Evolutionary conservation across 2,113 vertebrate species (phyloP).

Genomic region (Petrocephalus microphthalmus): DNA sequence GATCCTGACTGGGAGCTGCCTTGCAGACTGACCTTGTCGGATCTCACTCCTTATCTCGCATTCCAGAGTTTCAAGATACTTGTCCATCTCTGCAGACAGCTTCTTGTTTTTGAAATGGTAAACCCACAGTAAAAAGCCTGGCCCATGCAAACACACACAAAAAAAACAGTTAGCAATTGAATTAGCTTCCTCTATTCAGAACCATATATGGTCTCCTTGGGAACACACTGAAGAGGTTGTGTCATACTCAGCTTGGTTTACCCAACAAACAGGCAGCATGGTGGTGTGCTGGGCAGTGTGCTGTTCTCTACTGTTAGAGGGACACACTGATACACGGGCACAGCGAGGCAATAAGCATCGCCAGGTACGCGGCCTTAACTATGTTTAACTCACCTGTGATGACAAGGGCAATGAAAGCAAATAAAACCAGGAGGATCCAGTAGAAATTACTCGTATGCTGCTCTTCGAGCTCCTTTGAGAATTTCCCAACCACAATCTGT

Average conservation of each 20-base stretch:
- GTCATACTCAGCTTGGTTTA: background rate
- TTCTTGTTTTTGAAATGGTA: slow-evolving; percentile 72
- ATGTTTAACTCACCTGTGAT: slow-evolving; percentile 63
- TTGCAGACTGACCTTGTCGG: slow-evolving; percentile 67
- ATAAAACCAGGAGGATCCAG: slow-evolving; percentile 59
- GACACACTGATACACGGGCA: background rate
- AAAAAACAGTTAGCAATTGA: background rate
- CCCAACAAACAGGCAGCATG: background rate
- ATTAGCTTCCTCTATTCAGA: background rate
- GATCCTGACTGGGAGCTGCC: background rate
- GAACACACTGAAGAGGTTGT: background rate
- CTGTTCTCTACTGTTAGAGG: background rate
- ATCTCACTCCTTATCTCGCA: slow-evolving; percentile 85
- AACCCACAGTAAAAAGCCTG: slow-evolving; percentile 44
- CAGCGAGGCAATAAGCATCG: background rate
- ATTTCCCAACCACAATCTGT: slow-evolving; percentile 72
- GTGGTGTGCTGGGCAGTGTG: background rate
- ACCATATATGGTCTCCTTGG: background rate
- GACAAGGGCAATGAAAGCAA: slow-evolving; percentile 58
- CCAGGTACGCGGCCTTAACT: background rate
- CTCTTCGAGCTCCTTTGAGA: slow-evolving; percentile 31
- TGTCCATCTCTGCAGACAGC: slow-evolving; percentile 69
- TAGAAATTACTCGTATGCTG: slow-evolving; percentile 29
- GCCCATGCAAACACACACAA: slow-evolving; percentile 13
- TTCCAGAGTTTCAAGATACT: slow-evolving; percentile 74